phyloP scores from a whole-genome alignment of 2,113 vertebrate species.

The Oncorhynchus kisutch region DNA sequence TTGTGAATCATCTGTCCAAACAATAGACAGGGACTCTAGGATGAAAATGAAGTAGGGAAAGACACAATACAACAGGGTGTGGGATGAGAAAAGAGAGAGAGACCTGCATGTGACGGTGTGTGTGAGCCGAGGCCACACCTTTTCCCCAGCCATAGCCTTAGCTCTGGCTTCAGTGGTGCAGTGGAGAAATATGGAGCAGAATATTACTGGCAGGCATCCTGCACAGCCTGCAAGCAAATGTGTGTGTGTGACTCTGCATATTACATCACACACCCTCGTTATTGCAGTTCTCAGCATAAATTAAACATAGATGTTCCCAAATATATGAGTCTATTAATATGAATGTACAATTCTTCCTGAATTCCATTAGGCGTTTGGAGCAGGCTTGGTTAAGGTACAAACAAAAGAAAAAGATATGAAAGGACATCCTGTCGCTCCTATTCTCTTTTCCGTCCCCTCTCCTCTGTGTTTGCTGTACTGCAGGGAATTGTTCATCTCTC shows the following conservation, averaged over 20 bases:
- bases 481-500: neutral
- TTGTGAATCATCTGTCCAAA: neutral
- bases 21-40: neutral
- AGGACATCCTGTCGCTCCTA: neutral
- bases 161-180: conserved; percentile 4
- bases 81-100: neutral
- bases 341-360: neutral
- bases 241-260: conserved; percentile 19
- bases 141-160: neutral
- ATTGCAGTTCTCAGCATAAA: neutral
- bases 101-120: neutral
- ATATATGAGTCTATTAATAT: neutral
- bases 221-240: neutral
- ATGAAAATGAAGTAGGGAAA: neutral
- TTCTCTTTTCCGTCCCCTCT: neutral
- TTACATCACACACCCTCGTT: neutral
- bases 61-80: neutral
- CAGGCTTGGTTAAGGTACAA: conserved; percentile 2
- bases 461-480: neutral
- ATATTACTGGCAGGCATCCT: conserved; percentile 12
- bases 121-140: neutral
- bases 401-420: neutral
- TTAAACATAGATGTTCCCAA: neutral
- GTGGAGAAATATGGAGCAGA: neutral
- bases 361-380: neutral